Evolutionary conservation across 23 tunicate species (phyloP), one percentile per base, ranked within the genome.

Genomic region (Styela plicata): DNA sequence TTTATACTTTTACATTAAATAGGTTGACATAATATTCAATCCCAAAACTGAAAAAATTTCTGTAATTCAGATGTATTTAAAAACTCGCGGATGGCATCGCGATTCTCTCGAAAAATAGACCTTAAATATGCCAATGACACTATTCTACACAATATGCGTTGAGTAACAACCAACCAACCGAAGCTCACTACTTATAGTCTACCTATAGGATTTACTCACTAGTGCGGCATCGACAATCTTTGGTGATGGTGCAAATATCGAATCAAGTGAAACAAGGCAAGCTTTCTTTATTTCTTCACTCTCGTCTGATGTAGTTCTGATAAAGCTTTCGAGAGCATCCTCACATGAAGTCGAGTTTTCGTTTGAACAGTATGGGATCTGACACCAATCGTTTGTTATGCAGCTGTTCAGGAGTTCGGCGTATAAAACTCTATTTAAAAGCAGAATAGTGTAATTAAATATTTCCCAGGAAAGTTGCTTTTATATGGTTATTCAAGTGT

Each of bases 331-430:
- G 20, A 73, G 53, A 1, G 78, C 78, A 24, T 32, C 27, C 27
- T 73, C 78, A 34, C 78, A 73, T 17, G 78, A n/a, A 16, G 78
- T 73, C 19, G 37, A 29, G 32, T 73, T 73, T 22, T 73, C 78
- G 22, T 21, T 73, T 24, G 36, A 29, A 69, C 78, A 73, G 69
- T 73, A 73, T 1, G 78, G 78, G 18, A 73, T 24, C 37, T 73
- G 78, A 69, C 78, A 73, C 78, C 52, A 73, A 17, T 73, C 78
- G 69, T 73, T 73, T 23, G 36, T 73, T 19, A 73, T 73, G 78
- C 78, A 73, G 52, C 52, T 73, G 78, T 73, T 73, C 78, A 73
- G 69, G 52, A 73, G 36, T 31, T 73, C 78, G 69, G 22, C 78
- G n/a, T n/a, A 73, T 17, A 31, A 34, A 23, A 73, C 27, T 27